phyloP scores from a whole-genome alignment of 2,797 vertebrate species.

The Gymnodraco acuticeps region DNA sequence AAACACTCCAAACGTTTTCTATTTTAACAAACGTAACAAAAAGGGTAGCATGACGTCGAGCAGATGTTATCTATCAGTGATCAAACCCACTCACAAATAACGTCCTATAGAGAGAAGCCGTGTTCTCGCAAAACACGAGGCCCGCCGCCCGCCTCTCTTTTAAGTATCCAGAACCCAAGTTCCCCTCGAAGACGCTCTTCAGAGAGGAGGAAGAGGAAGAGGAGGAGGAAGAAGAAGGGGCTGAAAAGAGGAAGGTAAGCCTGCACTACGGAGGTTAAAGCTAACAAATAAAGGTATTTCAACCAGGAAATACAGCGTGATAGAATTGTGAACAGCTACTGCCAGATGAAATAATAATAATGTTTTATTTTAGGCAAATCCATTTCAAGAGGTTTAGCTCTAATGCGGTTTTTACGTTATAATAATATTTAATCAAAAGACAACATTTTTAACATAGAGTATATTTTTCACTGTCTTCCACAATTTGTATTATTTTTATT shows the following conservation, averaged over 20 bases:
- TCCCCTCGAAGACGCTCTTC: slow-evolving; percentile 98
- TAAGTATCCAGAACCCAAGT: slow-evolving; percentile 94
- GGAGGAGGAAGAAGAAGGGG: slow-evolving; percentile 82
- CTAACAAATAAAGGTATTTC: background rate
- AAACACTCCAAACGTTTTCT: slow-evolving; percentile 20
- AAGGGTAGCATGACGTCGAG: background rate
- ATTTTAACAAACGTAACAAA: slow-evolving; percentile 11
- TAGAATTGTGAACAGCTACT: no score
- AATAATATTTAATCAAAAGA: no score
- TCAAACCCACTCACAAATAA: slow-evolving; percentile 92
- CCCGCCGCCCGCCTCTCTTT: slow-evolving; percentile 94
- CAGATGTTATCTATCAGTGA: background rate
- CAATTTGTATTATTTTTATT: no score
- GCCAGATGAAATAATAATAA: no score
- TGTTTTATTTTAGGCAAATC: no score
- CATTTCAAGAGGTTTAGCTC: no score
- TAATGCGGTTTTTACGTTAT: no score
- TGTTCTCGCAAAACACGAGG: slow-evolving; percentile 98
- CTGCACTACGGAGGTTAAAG: background rate
- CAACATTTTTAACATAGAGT: no score
- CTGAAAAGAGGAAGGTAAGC: slow-evolving; percentile 75
- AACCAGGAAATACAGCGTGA: no score
- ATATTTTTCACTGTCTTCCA: no score
- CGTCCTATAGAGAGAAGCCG: slow-evolving; percentile 94
- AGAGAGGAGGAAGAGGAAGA: slow-evolving; percentile 30